phyloP scores from a whole-genome alignment of 2,888 invertebrate genomes.

The Temnothorax rugatulus region DNA sequence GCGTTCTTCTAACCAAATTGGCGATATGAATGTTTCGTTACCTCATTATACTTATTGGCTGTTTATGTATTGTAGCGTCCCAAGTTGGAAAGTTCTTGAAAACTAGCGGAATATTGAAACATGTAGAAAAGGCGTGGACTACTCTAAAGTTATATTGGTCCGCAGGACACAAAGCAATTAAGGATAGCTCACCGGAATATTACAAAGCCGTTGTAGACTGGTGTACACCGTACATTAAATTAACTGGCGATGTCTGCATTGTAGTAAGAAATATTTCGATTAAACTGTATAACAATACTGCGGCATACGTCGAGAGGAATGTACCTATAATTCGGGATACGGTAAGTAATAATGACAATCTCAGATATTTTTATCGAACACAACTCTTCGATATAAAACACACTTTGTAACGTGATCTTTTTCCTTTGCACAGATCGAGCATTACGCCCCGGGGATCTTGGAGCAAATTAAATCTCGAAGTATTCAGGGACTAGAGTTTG shows the following conservation, averaged over 20 bases:
- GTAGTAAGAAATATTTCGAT: constrained; percentile 87
- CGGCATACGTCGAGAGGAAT: constrained; percentile 87
- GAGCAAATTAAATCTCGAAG: constrained; percentile 88
- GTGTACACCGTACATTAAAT: constrained; percentile 89
- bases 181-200: constrained; percentile 90
- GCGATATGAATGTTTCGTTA: not conserved
- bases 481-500: constrained; percentile 76
- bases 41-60: constrained; percentile 1
- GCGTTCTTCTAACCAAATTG: constrained; percentile 33
- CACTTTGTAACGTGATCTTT: not conserved
- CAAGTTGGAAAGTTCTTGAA: constrained; percentile 89
- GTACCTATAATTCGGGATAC: constrained; percentile 87
- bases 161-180: constrained; percentile 90
- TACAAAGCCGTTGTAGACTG: constrained; percentile 88
- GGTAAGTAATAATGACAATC: constrained; percentile 85
- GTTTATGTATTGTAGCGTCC: constrained; percentile 87
- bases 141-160: constrained; percentile 88
- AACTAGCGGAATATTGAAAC: constrained; percentile 89
- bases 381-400: not conserved
- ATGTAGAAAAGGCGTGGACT: constrained; percentile 89
- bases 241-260: constrained; percentile 88
- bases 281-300: constrained; percentile 87
- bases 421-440: constrained; percentile 88
- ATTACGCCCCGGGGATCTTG: constrained; percentile 91
- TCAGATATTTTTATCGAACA: not conserved